Evolutionary conservation across 2,888 invertebrate species (phyloP).

Genomic region (Agrochola circellaris): DNA sequence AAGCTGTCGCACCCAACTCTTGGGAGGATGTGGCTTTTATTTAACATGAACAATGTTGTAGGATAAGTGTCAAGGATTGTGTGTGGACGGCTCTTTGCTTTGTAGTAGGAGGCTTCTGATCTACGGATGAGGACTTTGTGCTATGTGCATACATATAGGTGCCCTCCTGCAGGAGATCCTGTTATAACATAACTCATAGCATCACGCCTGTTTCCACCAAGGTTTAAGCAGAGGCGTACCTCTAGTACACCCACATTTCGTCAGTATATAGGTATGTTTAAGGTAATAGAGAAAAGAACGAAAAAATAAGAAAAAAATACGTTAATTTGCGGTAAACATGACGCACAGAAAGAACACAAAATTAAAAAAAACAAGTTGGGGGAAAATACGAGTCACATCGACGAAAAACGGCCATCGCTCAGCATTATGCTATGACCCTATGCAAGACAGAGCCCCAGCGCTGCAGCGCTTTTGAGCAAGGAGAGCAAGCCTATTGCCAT

Average conservation of each 20-base stretch:
- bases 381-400: too few relatives aligned
- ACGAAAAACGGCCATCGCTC: too few relatives aligned
- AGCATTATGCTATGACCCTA: too few relatives aligned
- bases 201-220: background rate
- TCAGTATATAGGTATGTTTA: too few relatives aligned
- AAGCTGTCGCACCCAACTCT: constrained; percentile 68
- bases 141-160: background rate
- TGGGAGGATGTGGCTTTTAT: constrained; percentile 73
- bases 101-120: background rate
- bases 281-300: background rate
- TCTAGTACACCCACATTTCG: background rate
- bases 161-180: background rate
- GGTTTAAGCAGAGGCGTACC: background rate
- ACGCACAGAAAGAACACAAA: too few relatives aligned
- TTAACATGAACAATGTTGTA: constrained; percentile 68
- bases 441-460: too few relatives aligned
- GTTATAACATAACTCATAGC: background rate
- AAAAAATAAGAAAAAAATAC: too few relatives aligned
- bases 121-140: constrained; percentile 15
- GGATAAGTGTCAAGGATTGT: constrained; percentile 52
- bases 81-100: constrained; percentile 33
- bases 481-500: too few relatives aligned
- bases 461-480: too few relatives aligned
- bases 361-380: too few relatives aligned
- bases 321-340: too few relatives aligned